Base-by-base conservation (phyloP, 2,797 vertebrate genomes). In the Tiaroga cobitis region DNA sequence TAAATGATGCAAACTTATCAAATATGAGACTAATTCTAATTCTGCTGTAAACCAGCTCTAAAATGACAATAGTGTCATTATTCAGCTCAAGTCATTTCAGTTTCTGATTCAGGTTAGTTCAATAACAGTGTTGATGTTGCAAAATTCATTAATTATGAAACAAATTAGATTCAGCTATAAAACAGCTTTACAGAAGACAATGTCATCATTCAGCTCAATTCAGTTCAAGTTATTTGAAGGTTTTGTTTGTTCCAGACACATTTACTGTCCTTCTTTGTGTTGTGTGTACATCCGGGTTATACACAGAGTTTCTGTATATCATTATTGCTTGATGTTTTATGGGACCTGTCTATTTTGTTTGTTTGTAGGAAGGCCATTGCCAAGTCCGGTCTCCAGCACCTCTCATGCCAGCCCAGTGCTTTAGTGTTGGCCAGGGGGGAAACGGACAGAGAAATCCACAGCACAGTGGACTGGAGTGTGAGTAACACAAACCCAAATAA, bases 401-500 rank as follows among this genome's bases (percentile, higher is more conserved):
- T 98, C 89, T 93, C 96, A 79, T 93, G 95, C 76, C 95, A 96
- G 68, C 96, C 97, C 81, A 93, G 93, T 43, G 93, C 95, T 0
- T 90, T 94, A 0, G 90, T 93, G 0, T 89, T 96, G 89, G 89
- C 87, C 83, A 94, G 94, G 87, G 89, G 91, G 0, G 96, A 98
- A 81, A 88, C 94, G 0, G 97, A 98, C 86, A 91, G 95, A 41
- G 95, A 94, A 84, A 96, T 98, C 59, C 94, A 96, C 89, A 97
- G 92, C 84, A 96, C 95, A 0, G 95, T 98, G 90, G 98, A 99
- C 94, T 99, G 98, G 98, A 97, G 93, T 0, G 98, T 99, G 94
- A 98, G 98, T 97, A 51, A 78, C 34, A 73, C 21, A 74, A 67
- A 49, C 37, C n/a, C n/a, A 68, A 59, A 18, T 68, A 65, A 70